These are phyloP conservation scores for Cryptoprocta ferox DNA, from an alignment of 2,797 vertebrate genomes.

Conservation along the genomic window DNA sequence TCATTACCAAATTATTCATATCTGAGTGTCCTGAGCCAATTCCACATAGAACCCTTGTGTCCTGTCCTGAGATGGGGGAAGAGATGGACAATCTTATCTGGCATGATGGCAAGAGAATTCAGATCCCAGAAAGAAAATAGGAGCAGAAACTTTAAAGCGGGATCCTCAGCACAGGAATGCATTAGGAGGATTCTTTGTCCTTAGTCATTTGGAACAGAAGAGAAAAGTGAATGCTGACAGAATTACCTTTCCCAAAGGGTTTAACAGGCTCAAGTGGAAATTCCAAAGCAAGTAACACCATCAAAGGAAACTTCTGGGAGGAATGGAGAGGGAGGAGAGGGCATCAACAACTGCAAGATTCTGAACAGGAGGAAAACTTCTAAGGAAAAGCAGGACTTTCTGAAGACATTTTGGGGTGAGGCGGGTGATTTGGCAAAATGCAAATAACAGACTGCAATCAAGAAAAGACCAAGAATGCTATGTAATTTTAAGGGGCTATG, in stretches of 20 bases:
- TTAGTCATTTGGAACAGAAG: neutral
- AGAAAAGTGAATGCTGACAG: neutral
- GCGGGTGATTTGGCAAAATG: neutral
- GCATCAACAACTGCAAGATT: neutral
- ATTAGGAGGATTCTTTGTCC: neutral
- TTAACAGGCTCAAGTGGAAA: neutral
- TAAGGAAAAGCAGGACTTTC: neutral
- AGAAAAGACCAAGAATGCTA: neutral
- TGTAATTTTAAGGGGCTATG: neutral
- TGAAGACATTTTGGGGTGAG: neutral
- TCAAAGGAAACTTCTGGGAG: neutral
- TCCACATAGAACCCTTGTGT: neutral
- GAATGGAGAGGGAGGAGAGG: neutral
- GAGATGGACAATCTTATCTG: neutral
- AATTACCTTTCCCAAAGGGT: neutral
- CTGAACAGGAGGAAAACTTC: neutral
- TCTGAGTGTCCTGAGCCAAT: neutral
- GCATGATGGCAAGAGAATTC: neutral
- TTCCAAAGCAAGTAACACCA: neutral
- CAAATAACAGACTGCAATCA: neutral
- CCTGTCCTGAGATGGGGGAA: neutral
- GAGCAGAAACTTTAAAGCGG: neutral
- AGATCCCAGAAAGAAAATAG: neutral
- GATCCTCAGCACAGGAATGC: neutral
- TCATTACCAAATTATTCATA: constrained; percentile 32